Conservation (phyloP, 2,113 vertebrate species). For the Tichodroma muraria region DNA sequence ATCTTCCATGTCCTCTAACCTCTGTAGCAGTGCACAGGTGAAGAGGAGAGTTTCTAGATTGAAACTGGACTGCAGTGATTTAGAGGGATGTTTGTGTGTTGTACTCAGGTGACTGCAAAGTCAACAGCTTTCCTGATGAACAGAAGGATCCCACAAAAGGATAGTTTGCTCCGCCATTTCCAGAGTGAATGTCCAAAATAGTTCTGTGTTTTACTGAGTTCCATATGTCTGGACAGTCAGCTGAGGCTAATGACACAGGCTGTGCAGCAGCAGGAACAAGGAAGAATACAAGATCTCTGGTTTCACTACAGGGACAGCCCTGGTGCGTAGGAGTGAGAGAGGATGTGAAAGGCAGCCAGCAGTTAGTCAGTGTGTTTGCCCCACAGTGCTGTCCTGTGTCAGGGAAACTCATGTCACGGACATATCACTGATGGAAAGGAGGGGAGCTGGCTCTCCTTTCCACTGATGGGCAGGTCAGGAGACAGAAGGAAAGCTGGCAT, state of each 20-base stretch:
- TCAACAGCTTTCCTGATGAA: not conserved
- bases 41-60: not conserved
- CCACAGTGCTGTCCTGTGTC: not conserved
- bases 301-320: not conserved
- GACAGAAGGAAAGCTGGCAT: not conserved
- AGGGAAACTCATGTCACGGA: not conserved
- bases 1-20: not conserved
- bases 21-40: not conserved
- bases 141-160: not conserved
- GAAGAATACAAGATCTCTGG: not conserved
- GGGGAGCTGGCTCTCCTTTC: not conserved
- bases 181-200: not conserved
- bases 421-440: not conserved
- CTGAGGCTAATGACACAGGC: not conserved
- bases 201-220: not conserved
- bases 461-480: not conserved
- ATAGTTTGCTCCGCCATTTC: not conserved
- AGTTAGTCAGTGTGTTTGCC: not conserved
- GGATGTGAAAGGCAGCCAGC: not conserved
- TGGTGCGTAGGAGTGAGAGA: not conserved
- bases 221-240: not conserved
- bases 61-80: not conserved
- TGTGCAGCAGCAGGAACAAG: not conserved
- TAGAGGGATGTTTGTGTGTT: not conserved
- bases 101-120: not conserved